Evolutionary conservation across 2,888 invertebrate species (phyloP), one percentile per base, ranked within the genome.

Genomic region (Macropis europaea): DNA sequence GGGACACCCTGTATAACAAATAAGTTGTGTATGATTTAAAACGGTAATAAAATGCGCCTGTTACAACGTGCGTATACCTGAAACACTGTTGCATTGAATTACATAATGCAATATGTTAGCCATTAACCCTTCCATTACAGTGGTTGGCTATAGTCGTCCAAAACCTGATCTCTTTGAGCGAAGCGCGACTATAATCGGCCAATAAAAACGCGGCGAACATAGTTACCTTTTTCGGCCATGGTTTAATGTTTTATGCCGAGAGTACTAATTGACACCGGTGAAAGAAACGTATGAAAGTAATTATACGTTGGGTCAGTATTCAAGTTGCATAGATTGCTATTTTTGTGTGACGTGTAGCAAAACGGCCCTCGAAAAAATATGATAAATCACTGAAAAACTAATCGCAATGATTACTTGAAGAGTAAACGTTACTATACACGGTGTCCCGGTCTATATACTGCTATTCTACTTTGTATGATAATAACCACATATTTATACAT

Each of bases 111-210:
- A 53, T 9, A 13, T 17, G 53, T 38, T 53, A 53, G 38, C 28
- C 38, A 53, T 53, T 38, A 53, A 26, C 26, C 32, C 15, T 26
- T 3, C 38, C 38, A 38, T 48, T 24, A 36, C 52, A 53, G 17
- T 19, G 17, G n/a, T 19, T 48, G 17, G 17, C 38, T n/a, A 28
- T 30, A 48, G 30, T 32, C 30, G 17, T 11, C 38, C 26, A 53
- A 53, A 53, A 53, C 53, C 53, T 17, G 53, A 24, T 30, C 7
- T 22, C 53, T 38, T 53, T 38, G 26, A 53, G 38, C 38, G 38
- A 53, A 38, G 26, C 17, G 53, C 38, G 26, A 28, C 53, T 28
- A 53, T 53, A 53, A 53, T 53, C 17, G 26, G 17, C 53, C 26
- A 38, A 53, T 53, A 53, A 53, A 38, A 40, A 53, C 24, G 38